A percentile compares a stretch with the other conserved stretches of the same genome.
These are phyloP conservation scores for Sabatieria punctata DNA, from an alignment of 2,888 invertebrate species.

Conservation along the genomic window DNA sequence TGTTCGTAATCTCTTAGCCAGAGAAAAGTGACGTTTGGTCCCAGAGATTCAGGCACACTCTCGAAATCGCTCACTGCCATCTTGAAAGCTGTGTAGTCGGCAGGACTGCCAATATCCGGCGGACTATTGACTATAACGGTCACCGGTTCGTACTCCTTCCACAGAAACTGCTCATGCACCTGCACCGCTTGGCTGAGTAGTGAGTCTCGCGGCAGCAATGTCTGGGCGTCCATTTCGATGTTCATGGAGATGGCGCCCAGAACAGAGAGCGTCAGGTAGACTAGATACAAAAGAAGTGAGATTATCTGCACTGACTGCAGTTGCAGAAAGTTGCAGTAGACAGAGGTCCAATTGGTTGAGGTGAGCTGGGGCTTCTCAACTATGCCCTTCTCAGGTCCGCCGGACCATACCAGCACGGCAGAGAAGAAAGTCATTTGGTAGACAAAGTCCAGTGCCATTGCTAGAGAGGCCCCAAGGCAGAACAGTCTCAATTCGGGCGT, in stretches of 20 bases:
- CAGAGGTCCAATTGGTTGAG: too few relatives aligned
- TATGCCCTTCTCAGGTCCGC: too few relatives aligned
- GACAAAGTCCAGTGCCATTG: neutral
- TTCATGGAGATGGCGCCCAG: neutral
- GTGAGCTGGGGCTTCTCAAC: too few relatives aligned
- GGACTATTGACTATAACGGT: neutral
- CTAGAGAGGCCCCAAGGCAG: neutral
- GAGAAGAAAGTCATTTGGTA: neutral
- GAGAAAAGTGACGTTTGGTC: neutral
- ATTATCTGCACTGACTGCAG: too few relatives aligned
- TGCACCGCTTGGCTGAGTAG: neutral
- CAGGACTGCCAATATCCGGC: neutral
- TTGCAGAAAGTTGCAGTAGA: too few relatives aligned
- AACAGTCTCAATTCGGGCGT: neutral
- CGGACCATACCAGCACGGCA: neutral
- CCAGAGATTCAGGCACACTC: neutral
- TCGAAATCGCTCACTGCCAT: neutral
- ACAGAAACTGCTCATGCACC: neutral
- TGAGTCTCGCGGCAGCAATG: neutral
- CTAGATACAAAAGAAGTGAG: too few relatives aligned
- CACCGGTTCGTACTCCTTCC: constrained; percentile 1
- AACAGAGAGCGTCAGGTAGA: too few relatives aligned
- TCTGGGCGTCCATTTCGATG: neutral
- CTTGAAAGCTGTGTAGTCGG: neutral
- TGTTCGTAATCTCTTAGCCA: neutral